Evolutionary conservation across 2,113 vertebrate species (phyloP).

Genomic region (Nibea coibor): DNA sequence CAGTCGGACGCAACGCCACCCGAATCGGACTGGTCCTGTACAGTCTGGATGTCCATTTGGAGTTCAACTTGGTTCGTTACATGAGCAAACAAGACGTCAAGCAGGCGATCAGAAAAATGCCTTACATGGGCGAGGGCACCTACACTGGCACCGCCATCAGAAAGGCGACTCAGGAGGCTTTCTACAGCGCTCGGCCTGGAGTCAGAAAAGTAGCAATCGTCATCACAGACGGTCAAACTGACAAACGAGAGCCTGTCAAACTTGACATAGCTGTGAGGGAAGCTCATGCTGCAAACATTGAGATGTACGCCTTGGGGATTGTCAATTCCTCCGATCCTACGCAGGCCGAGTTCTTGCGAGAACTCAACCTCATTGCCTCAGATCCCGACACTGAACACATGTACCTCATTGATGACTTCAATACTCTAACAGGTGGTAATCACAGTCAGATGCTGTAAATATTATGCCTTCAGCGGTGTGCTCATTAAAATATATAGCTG

Average conservation of each 20-base stretch:
- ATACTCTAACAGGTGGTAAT: slow-evolving; percentile 88
- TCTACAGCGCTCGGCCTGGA: slow-evolving; percentile 86
- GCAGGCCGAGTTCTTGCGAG: slow-evolving; percentile 87
- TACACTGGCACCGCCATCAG: slow-evolving; percentile 92
- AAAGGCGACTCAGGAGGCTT: slow-evolving; percentile 91
- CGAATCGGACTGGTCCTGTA: slow-evolving; percentile 92
- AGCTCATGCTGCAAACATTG: slow-evolving; percentile 90
- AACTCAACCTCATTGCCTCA: slow-evolving; percentile 93
- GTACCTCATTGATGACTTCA: slow-evolving; percentile 93
- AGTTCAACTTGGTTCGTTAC: slow-evolving; percentile 89
- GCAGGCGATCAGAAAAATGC: slow-evolving; percentile 88
- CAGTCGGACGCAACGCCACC: slow-evolving; percentile 90
- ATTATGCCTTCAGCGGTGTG: neutral
- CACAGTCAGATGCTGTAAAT: neutral
- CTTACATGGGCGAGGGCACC: slow-evolving; percentile 93
- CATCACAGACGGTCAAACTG: slow-evolving; percentile 91
- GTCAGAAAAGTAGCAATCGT: slow-evolving; percentile 92
- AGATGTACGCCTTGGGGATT: slow-evolving; percentile 94
- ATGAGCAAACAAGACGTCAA: slow-evolving; percentile 88
- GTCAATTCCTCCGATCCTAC: slow-evolving; percentile 90
- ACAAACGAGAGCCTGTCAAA: slow-evolving; percentile 90
- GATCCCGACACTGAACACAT: slow-evolving; percentile 92
- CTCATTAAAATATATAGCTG: neutral
- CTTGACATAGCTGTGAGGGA: slow-evolving; percentile 90
- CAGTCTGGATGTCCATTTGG: slow-evolving; percentile 89